Evolutionary conservation across 2,113 vertebrate species (phyloP).

Genomic region (Xenopus laevis): DNA sequence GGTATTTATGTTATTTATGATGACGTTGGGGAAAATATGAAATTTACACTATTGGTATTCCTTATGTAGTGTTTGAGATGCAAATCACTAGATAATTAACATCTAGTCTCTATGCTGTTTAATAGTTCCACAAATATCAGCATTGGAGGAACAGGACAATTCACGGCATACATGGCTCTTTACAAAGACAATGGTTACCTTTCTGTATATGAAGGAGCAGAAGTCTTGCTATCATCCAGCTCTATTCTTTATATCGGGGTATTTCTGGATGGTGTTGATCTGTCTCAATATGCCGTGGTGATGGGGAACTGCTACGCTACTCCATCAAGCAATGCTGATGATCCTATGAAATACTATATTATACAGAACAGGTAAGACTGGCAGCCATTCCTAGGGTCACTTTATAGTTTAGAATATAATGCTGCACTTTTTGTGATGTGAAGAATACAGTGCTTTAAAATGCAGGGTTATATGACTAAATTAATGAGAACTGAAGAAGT

Average conservation of each 20-base stretch:
- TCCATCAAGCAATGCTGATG: conserved; percentile 40
- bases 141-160: conserved; percentile 48
- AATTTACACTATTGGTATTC: no score
- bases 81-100: no score
- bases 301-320: conserved; percentile 59
- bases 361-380: conserved; percentile 50
- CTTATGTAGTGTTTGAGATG: no score
- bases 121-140: conserved; percentile 51
- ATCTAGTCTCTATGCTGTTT: background rate
- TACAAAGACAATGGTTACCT: conserved; percentile 50
- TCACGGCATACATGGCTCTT: conserved; percentile 51
- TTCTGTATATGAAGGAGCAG: conserved; percentile 47
- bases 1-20: no score
- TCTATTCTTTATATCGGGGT: conserved; percentile 52
- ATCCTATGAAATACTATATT: conserved; percentile 55
- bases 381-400: no score
- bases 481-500: no score
- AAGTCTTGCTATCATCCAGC: conserved; percentile 42
- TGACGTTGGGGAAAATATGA: no score
- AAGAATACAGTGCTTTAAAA: no score
- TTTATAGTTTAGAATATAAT: no score
- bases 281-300: conserved; percentile 48
- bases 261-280: conserved; percentile 47
- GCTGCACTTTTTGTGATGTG: no score
- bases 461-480: no score